A percentile compares a stretch with the other conserved stretches of the same genome.
Conservation (phyloP, 2,888 invertebrate species). For the Epistrophe eligans region DNA sequence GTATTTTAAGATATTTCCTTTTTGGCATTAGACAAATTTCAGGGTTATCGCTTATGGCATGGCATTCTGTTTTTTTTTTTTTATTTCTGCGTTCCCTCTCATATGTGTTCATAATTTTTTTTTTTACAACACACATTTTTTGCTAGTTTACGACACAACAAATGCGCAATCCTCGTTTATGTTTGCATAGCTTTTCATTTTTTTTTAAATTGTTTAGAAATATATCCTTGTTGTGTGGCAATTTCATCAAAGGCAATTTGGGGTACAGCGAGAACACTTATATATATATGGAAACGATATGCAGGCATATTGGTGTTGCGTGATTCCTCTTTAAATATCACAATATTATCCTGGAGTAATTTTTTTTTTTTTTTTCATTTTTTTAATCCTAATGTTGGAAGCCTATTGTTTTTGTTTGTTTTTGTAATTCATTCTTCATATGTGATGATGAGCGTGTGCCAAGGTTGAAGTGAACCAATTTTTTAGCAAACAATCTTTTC, state of each 20-base stretch:
- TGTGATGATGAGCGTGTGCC: conserved; percentile 55
- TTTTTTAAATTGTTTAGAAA: conserved; percentile 24
- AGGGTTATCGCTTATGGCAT: conserved; percentile 60
- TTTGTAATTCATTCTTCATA: conserved; percentile 8
- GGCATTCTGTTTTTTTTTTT: conserved; percentile 36
- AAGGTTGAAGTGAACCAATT: conserved; percentile 63
- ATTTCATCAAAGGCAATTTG: conserved; percentile 67
- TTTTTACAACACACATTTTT: conserved; percentile 37
- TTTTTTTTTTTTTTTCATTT: conserved; percentile 20
- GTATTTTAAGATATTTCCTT: conserved; percentile 49
- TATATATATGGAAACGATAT: no score
- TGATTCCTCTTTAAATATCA: conserved; percentile 68
- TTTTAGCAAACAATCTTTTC: conserved; percentile 8
- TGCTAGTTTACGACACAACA: conserved; percentile 30
- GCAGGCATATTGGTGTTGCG: conserved; percentile 14
- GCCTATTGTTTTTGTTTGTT: neutral
- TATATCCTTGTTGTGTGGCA: conserved; percentile 44
- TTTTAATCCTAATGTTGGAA: conserved; percentile 23
- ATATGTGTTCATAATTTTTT: conserved; percentile 17
- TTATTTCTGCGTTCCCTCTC: neutral
- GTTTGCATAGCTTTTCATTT: conserved; percentile 48
- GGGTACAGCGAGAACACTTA: conserved; percentile 6
- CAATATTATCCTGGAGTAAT: conserved; percentile 52
- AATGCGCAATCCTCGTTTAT: conserved; percentile 58
- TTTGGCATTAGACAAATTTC: conserved; percentile 66